Percentiles rank a stretch among this genome's conserved stretches.
Conservation (phyloP, 2,888 invertebrate genomes). For the Nomada ruficornis region DNA sequence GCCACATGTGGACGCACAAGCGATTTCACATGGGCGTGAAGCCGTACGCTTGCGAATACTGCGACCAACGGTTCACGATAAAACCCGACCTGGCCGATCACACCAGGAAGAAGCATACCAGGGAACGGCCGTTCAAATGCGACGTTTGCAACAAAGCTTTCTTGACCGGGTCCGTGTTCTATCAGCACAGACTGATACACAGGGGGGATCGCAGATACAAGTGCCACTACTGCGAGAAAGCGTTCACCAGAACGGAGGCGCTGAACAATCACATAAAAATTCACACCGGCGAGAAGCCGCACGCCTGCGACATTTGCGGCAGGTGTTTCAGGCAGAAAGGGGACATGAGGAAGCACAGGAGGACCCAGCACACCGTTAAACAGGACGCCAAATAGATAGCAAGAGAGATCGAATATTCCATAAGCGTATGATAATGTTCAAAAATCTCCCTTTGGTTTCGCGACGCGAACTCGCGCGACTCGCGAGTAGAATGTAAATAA, state of each 20-base stretch:
- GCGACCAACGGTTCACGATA: constrained; percentile 87
- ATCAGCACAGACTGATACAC: constrained; percentile 88
- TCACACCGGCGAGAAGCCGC: constrained; percentile 85
- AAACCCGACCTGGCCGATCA: constrained; percentile 88
- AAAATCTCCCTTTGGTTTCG: no score
- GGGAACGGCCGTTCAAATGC: constrained; percentile 88
- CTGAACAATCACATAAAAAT: constrained; percentile 88
- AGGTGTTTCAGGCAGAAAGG: constrained; percentile 80
- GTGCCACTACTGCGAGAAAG: constrained; percentile 87
- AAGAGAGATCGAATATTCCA: not conserved
- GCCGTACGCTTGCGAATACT: constrained; percentile 87
- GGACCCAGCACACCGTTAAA: constrained; percentile 73
- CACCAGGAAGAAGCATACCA: constrained; percentile 87
- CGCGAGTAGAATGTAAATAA: constrained; percentile 30
- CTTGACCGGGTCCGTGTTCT: constrained; percentile 88
- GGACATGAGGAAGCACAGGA: constrained; percentile 79
- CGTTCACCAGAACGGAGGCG: constrained; percentile 88
- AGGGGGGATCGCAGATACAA: constrained; percentile 88
- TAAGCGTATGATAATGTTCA: not conserved
- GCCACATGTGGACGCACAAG: constrained; percentile 88
- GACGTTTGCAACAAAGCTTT: constrained; percentile 87
- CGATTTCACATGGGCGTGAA: constrained; percentile 89
- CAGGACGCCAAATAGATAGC: constrained; percentile 34
- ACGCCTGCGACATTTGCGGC: constrained; percentile 79
- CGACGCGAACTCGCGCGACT: no score